phyloP scores from a whole-genome alignment of 2,113 vertebrate species.

The Pachyramphus minor region DNA sequence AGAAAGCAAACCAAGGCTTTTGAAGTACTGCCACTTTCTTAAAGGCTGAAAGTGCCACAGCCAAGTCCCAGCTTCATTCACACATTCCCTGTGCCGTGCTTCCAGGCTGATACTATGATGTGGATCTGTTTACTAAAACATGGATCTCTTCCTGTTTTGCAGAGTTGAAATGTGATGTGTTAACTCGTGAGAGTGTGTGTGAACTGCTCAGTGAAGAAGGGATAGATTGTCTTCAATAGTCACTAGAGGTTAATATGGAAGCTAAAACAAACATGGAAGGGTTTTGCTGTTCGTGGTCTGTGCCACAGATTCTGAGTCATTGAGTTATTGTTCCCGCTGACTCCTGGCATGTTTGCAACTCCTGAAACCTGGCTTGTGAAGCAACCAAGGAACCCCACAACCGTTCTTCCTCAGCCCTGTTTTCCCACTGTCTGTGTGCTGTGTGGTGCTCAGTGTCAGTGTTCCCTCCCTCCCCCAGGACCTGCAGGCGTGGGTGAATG shows the following conservation, averaged over 20 bases:
- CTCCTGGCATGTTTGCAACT: neutral
- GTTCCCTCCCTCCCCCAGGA: constrained; percentile 73
- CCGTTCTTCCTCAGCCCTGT: neutral
- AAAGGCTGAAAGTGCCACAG: neutral
- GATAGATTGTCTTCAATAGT: neutral
- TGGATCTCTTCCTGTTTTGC: neutral
- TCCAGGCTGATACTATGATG: neutral
- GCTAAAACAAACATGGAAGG: neutral
- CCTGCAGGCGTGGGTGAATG: constrained; percentile 87
- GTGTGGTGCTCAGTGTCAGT: neutral
- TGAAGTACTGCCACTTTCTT: neutral
- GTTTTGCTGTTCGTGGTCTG: neutral
- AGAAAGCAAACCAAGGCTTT: neutral
- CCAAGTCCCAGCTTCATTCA: neutral
- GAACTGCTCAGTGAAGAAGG: neutral
- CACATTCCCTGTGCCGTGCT: neutral
- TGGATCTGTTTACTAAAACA: accelerated
- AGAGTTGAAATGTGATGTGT: neutral
- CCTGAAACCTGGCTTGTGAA: neutral
- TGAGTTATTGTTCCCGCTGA: accelerated
- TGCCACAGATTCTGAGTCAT: neutral
- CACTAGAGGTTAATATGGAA: neutral
- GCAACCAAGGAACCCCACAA: accelerated
- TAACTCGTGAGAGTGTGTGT: neutral
- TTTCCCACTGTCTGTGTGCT: neutral